Evolutionary conservation across 2,113 vertebrate species (phyloP).

Genomic region (Alouatta palliata): DNA sequence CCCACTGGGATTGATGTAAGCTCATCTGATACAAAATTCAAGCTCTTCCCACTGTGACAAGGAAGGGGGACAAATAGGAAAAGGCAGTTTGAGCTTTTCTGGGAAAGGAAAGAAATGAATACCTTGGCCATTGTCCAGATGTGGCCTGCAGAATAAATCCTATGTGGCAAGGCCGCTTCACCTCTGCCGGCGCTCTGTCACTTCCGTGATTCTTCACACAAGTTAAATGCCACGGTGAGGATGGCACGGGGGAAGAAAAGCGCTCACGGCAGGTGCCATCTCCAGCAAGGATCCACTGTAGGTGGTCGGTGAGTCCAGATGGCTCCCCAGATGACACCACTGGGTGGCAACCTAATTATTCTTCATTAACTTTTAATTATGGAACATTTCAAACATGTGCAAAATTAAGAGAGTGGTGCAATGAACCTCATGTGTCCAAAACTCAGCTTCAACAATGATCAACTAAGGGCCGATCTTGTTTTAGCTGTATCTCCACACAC

Average conservation of each 20-base stretch:
- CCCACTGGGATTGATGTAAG: neutral
- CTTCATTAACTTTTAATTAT: neutral
- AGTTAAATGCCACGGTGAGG: neutral
- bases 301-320: neutral
- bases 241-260: neutral
- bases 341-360: neutral
- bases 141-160: neutral
- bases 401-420: neutral
- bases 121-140: neutral
- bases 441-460: neutral
- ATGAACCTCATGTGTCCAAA: neutral
- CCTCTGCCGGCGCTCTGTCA: neutral
- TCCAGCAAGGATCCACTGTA: neutral
- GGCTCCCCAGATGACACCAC: neutral
- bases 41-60: neutral
- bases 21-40: too few relatives aligned
- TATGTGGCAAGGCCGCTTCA: neutral
- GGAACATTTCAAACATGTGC: neutral
- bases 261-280: accelerated
- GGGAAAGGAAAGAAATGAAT: neutral
- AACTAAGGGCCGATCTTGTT: neutral
- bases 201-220: neutral
- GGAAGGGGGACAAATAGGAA: neutral
- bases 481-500: neutral
- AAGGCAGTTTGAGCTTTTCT: neutral